A percentile compares a stretch with the other conserved stretches of the same genome.
Evolutionary conservation across 2,797 vertebrate genomes (phyloP).

Genomic region (Monodelphis domestica): DNA sequence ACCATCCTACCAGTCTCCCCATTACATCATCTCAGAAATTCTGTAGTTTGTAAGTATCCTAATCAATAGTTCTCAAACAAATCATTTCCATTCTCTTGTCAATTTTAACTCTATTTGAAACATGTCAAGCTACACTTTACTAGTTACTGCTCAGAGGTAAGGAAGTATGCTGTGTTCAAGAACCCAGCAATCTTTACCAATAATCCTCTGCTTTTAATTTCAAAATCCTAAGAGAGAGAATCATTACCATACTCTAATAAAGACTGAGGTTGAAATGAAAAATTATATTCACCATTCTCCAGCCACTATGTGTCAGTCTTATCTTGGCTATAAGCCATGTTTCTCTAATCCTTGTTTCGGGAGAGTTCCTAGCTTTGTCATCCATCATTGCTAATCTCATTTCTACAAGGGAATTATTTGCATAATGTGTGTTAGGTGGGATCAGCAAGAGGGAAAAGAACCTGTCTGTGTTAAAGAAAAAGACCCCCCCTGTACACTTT

Average conservation of each 20-base stretch:
- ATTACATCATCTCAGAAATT: background rate
- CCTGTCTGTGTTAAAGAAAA: fast-evolving
- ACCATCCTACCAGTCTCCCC: background rate
- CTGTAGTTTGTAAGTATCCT: fast-evolving
- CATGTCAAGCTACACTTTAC: background rate
- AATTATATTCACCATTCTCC: fast-evolving
- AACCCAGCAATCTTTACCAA: background rate
- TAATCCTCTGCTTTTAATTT: background rate
- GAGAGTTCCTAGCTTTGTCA: background rate
- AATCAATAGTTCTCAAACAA: fast-evolving
- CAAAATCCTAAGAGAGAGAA: background rate
- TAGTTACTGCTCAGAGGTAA: background rate
- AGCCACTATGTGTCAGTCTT: background rate
- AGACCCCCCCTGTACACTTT: background rate
- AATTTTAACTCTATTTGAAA: background rate
- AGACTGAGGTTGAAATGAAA: fast-evolving
- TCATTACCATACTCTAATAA: fast-evolving
- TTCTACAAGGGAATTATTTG: background rate
- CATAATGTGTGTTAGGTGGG: fast-evolving
- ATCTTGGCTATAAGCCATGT: fast-evolving
- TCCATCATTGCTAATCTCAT: background rate
- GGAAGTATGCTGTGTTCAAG: background rate
- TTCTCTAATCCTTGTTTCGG: background rate
- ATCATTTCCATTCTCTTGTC: background rate
- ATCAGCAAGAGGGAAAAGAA: fast-evolving